Evolutionary conservation across 2,797 vertebrate genomes (phyloP).

Genomic region (Cryptoprocta ferox): DNA sequence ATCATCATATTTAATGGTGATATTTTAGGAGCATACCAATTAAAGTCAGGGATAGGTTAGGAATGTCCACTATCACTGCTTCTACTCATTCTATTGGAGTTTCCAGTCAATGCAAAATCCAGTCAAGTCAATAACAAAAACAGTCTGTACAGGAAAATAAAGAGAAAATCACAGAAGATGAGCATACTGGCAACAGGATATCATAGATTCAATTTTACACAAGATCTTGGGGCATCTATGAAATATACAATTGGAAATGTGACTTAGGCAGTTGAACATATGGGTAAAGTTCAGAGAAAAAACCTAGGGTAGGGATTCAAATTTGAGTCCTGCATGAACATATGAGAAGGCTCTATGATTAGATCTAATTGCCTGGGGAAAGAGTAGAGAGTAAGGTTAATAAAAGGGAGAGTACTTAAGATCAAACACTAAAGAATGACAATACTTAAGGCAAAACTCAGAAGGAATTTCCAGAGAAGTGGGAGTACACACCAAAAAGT

Average conservation of each 20-base stretch:
- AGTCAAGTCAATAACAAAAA: neutral
- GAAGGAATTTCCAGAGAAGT: neutral
- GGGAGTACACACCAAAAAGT: neutral
- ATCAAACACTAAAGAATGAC: neutral
- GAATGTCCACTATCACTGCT: neutral
- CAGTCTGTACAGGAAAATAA: neutral
- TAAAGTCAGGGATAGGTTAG: neutral
- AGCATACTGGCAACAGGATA: neutral
- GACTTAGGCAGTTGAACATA: neutral
- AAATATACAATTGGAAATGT: neutral
- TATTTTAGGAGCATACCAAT: neutral
- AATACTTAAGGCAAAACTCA: constrained; percentile 5
- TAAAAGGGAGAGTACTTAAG: neutral
- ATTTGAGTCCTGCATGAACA: neutral
- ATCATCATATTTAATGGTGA: neutral
- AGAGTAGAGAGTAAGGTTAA: neutral
- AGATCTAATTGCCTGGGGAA: neutral
- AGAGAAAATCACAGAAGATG: neutral
- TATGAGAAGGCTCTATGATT: neutral
- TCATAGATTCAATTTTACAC: neutral
- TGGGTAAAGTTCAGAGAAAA: neutral
- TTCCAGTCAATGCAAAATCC: neutral
- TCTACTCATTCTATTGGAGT: neutral
- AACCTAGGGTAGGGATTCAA: neutral
- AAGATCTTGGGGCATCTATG: neutral